Base-by-base conservation (phyloP, 2,888 invertebrate genomes). In the Muscina levida region DNA sequence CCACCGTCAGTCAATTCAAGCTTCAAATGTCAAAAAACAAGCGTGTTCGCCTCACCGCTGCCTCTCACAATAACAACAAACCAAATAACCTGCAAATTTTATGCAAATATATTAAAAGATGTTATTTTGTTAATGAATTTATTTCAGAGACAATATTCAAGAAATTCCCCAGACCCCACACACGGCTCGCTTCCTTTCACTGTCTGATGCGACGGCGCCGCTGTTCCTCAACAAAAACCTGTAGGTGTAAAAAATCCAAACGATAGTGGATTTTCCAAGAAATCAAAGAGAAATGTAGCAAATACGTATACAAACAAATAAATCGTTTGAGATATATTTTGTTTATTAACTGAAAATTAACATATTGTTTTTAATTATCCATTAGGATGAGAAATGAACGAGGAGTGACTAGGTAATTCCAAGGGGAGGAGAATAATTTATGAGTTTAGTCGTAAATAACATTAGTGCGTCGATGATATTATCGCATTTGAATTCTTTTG, bases 41-140 rank as follows among this genome's bases (percentile, higher is more conserved):
- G 44, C 39, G 31, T 22, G 51, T 67, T 67, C 48, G n/a, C 17
- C 11, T 17, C 31, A 31, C 31, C 3, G 31, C 3, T 5, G 31
- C 3, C 3, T 5, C 3, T 5, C 3, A 31, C 31, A 59, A 53
- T n/a, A 73, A 44, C 19, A 65, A 67, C 46, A 46, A 48, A 66
- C n/a, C 10, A n/a, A 67, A 57, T 26, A 67, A 46, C 15, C 46
- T 48, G 67, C 67, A 75, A 75, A 70, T 39, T 68, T 59, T 65
- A 75, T 62, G 62, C 75, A 75, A 75, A 75, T 62, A 31, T 75
- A 53, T 70, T 68, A 75, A 72, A 46, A 31, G 31, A 31, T 66
- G 67, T 44, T 15, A 65, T 68, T 72, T 77, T 31, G 19, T 68
- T 67, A 56, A 77, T 70, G 8, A 65, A 56, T 73, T 68, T 53